Percentiles rank a stretch among this genome's conserved stretches.
Evolutionary conservation across 2,888 invertebrate species (phyloP).

Genomic region (Parascotia fuliginaria): DNA sequence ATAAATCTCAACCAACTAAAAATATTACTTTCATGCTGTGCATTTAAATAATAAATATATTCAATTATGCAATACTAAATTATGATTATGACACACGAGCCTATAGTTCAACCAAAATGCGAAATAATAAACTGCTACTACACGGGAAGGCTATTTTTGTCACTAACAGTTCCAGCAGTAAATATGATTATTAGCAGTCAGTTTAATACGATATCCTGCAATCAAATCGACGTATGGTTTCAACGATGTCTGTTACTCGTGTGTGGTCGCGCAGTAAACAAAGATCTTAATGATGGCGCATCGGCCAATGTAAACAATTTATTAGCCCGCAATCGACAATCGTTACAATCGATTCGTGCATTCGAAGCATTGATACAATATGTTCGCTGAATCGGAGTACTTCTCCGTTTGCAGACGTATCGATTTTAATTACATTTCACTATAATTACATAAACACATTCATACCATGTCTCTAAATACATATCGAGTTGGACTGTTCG

Average conservation of each 20-base stretch:
- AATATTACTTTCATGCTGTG: too few relatives aligned
- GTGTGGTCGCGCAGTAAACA: constrained; percentile 82
- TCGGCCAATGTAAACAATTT: constrained; percentile 76
- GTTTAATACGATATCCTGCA: constrained; percentile 81
- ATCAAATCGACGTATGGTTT: constrained; percentile 76
- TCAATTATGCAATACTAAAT: too few relatives aligned
- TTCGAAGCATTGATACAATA: constrained; percentile 68
- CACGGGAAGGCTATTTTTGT: constrained; percentile 53
- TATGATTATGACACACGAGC: neutral
- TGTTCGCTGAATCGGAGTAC: constrained; percentile 60
- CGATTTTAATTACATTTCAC: constrained; percentile 58
- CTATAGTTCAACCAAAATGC: constrained; percentile 9
- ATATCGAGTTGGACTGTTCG: constrained; percentile 8
- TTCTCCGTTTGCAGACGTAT: constrained; percentile 60
- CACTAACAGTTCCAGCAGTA: constrained; percentile 52
- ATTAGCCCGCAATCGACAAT: constrained; percentile 77
- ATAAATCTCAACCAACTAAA: too few relatives aligned
- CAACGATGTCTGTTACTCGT: constrained; percentile 71
- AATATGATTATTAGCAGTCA: constrained; percentile 72
- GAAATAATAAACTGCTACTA: constrained; percentile 18
- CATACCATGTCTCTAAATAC: constrained; percentile 30
- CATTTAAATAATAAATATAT: too few relatives aligned
- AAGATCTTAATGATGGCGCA: constrained; percentile 77
- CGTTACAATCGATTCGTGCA: constrained; percentile 73
- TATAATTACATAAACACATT: constrained; percentile 40